Conservation (phyloP, 2,888 invertebrate genomes). For the Caenorhabditis becei region DNA sequence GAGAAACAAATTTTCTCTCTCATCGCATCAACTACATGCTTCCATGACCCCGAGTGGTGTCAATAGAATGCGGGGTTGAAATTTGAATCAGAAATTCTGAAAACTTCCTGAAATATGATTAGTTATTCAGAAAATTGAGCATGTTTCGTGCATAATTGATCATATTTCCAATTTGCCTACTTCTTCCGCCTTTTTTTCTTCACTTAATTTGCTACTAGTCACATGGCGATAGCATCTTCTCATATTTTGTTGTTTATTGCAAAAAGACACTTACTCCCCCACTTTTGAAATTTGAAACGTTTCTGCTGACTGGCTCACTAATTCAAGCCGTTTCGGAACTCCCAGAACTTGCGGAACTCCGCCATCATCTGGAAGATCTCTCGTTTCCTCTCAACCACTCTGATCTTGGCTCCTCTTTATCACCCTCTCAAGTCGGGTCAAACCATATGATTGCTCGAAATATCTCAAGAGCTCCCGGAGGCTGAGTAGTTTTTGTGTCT, state of each 20-base stretch:
- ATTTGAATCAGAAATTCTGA: background rate
- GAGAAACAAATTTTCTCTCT: background rate
- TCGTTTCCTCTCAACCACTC: conserved; percentile 30
- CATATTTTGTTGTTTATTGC: conserved; percentile 31
- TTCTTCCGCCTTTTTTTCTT: background rate
- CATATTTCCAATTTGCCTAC: background rate
- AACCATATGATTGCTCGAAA: conserved; percentile 61
- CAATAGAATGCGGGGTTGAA: background rate
- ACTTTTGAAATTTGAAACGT: conserved; percentile 55
- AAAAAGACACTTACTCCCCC: conserved; percentile 4
- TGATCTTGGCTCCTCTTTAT: conserved; percentile 59
- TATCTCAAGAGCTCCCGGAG: conserved; percentile 27
- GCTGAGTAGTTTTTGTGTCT: conserved; percentile 29
- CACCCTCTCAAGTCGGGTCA: conserved; percentile 58
- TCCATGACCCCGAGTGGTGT: background rate
- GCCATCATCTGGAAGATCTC: conserved; percentile 53
- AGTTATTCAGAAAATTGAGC: too few relatives aligned
- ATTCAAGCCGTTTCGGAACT: conserved; percentile 50
- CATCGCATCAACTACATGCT: background rate
- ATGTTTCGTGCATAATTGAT: conserved; percentile 13
- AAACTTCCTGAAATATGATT: too few relatives aligned
- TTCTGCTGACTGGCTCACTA: conserved; percentile 26
- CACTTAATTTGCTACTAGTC: conserved; percentile 4
- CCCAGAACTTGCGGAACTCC: conserved; percentile 22
- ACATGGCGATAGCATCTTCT: conserved; percentile 3